A percentile compares a stretch with the other conserved stretches of the same genome.
These are phyloP conservation scores for Cerceris ruficornis DNA, from an alignment of 2,888 invertebrate genomes.

Conservation along the genomic window DNA sequence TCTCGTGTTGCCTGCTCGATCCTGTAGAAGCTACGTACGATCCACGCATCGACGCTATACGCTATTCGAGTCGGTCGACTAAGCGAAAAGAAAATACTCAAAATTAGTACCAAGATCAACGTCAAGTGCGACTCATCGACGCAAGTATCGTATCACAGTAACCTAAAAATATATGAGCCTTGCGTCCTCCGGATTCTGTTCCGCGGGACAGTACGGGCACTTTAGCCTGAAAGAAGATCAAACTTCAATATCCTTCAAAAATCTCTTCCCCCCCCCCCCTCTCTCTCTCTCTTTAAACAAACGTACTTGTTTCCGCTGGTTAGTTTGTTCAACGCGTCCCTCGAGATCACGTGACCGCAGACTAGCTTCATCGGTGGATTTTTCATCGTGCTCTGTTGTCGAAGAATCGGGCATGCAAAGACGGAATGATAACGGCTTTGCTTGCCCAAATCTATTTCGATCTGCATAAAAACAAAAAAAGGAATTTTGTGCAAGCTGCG, in stretches of 20 bases:
- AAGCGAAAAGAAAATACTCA: conserved; percentile 11
- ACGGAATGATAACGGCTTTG: conserved; percentile 98
- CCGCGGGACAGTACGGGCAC: conserved; percentile 99
- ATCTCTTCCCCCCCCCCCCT: background rate
- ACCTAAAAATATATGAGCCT: conserved; percentile 94
- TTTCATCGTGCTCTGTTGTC: conserved; percentile 96
- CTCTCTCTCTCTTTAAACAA: too few relatives aligned
- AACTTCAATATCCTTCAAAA: conserved; percentile 2
- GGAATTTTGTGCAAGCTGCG: too few relatives aligned
- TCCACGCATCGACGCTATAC: background rate
- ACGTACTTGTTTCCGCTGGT: conserved; percentile 95
- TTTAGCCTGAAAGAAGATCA: conserved; percentile 89
- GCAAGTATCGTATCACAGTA: conserved; percentile 70
- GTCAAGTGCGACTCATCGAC: conserved; percentile 4
- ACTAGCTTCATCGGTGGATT: conserved; percentile 99
- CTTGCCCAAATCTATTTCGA: conserved; percentile 96
- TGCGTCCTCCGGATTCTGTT: conserved; percentile 96
- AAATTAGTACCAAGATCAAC: conserved; percentile 14
- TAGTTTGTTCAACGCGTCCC: conserved; percentile 97
- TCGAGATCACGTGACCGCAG: conserved; percentile 99
- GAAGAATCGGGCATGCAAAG: conserved; percentile 98
- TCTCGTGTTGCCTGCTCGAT: background rate
- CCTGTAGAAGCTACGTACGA: background rate
- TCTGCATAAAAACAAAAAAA: conserved; percentile 83
- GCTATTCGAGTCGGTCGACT: conserved; percentile 9